Evolutionary conservation across 2,888 invertebrate genomes (phyloP), one percentile per base, ranked within the genome.

Genomic region (Apodemia mormo): DNA sequence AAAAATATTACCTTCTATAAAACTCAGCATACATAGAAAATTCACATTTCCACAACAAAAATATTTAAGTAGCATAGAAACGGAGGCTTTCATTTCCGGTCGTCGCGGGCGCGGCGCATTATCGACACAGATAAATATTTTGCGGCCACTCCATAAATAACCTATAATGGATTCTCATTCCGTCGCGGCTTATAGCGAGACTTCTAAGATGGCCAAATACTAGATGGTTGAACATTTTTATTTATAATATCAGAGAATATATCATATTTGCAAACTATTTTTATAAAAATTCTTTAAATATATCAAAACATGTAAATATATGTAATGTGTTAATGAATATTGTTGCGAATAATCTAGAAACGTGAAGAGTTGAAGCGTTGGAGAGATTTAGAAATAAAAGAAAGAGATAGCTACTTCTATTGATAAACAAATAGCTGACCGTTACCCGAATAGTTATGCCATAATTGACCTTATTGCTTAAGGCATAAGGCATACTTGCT

Each of bases 121-220:
- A 90, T 90, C 89, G 88, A 82, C 81, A 79, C 84, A 87, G 91
- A 92, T 92, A 92, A 92, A 92, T 92, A 92, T 92, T 92, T 92
- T 88, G 85, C 84, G 84, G 82, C 85, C 84, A 86, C 87, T 85
- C 85, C 88, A 92, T 92, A 92, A 92, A 92, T 92, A 92, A 89
- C 86, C 81, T 76, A 83, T 92, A 92, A 92, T 92, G 91, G 92
- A 91, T 88, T 90, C 86, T 82, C 83, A 82, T 86, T 85, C 80
- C 79, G 80, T 77, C 80, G 76, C 78, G 82, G 77, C 76, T 76
- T 77, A 76, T 76, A 75, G 75, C 72, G 77, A 75, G 73, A 76
- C 73, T 67, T 52, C 68, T 43, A 9, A 54, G 74, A 74, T 49
- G 4, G 66, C 69, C 22, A 52, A 22, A 4, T 68, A 33, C 70